phyloP scores from a whole-genome alignment of 2,113 vertebrate species.

The Entomyzon cyanotis region DNA sequence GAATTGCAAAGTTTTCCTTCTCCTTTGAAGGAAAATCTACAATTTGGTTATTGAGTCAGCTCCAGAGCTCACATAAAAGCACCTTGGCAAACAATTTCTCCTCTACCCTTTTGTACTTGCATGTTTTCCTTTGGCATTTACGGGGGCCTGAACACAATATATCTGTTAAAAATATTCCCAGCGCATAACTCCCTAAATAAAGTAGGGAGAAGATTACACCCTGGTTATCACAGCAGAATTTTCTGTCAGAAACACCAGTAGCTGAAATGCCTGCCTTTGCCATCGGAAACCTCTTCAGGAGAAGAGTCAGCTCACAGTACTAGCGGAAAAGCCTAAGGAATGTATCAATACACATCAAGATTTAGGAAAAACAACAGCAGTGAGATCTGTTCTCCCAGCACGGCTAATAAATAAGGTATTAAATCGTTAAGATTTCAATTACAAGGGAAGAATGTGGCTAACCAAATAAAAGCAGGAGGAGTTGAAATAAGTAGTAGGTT shows the following conservation, averaged over 20 bases:
- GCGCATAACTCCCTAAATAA: neutral
- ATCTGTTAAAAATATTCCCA: neutral
- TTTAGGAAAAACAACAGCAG: constrained; percentile 46
- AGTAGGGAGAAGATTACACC: neutral
- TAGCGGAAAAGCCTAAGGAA: neutral
- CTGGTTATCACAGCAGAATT: neutral
- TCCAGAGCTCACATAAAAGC: constrained; percentile 9
- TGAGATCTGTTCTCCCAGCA: neutral
- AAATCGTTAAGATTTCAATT: constrained; percentile 76
- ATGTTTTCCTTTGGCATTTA: constrained; percentile 5
- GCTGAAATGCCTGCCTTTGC: neutral
- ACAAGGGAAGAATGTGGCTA: constrained; percentile 65
- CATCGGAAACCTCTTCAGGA: neutral
- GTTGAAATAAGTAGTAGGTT: constrained; percentile 75
- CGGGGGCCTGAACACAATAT: neutral
- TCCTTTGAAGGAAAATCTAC: neutral
- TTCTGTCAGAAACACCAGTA: neutral
- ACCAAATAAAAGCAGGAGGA: constrained; percentile 47
- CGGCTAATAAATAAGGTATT: constrained; percentile 53
- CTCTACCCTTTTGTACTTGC: neutral
- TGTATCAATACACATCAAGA: constrained; percentile 23
- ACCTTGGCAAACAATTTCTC: neutral
- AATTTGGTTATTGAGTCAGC: neutral
- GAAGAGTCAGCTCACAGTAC: neutral
- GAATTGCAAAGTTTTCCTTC: neutral